Evolutionary conservation across 2,113 vertebrate species (phyloP), one percentile per base, ranked within the genome.

Genomic region (Corynorhinus townsendii): DNA sequence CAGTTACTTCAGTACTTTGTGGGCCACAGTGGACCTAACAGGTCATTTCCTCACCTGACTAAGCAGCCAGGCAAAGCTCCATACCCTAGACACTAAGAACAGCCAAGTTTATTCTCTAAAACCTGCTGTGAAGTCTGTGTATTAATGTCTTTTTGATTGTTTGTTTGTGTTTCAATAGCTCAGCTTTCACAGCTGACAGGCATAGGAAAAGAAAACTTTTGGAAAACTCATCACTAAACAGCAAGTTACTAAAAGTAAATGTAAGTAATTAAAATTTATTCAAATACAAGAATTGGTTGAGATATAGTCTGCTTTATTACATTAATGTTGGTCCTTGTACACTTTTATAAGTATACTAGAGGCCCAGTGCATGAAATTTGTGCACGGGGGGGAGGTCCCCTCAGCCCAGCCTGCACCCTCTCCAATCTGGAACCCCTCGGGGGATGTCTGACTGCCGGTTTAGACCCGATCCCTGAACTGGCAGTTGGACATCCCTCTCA

Each of bases 201-300:
- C 99, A 99, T 95, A 99, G 99, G 96, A 99, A 99, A 98, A 99
- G 99, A 98, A 99, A 99, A 97, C 97, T 99, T 54, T 97, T 99
- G 97, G 99, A 99, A 97, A 99, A 98, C 83, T 98, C 98, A 59
- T 98, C 98, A 97, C 91, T 99, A 91, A 99, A 99, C 98, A 99
- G 97, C 98, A 99, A 99, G 96, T 96, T 99, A 94, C 92, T 99
- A 94, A 99, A 99, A 99, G 99, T 99, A 95, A 99, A 98, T 97
- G 99, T 99, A 98, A 99, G 99, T 98, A 97, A 86, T 91, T 90
- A 90, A 92, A 96, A 40, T 72, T 68, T 94, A 77, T 91, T 95
- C 12, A 90, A 80, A 75, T 73, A n/a, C 62, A 66, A 93, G 54
- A 84, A 22, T 87, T 87, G 54, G 22, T 79, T 93, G 64, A 71